Evolutionary conservation across 2,888 invertebrate species (phyloP), one percentile per base, ranked within the genome.

Genomic region (Digitonthophagus gazella): DNA sequence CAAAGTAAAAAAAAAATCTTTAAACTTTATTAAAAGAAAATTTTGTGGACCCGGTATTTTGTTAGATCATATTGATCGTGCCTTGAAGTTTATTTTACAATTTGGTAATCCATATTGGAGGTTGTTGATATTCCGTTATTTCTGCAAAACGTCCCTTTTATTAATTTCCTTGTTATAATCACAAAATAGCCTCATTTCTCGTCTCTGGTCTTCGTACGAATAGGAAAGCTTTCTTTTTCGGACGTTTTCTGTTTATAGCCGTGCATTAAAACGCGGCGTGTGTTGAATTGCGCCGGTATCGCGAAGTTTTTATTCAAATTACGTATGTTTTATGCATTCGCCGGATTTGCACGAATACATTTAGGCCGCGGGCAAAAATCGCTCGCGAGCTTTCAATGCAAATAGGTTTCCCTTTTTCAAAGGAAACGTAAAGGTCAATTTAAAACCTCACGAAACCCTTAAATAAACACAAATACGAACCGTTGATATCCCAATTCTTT

Each of bases 101-200:
- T 83, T 83, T 82, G 81, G 84, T 85, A 85, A 84, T 86, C 86
- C 86, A 86, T 83, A 85, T 85, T 86, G 86, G 85, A 86, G 83
- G 82, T 84, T 83, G 83, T 84, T 83, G 66, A 58, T 55, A 65
- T 65, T 66, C 44, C 15, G 54, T 19, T 55, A 44, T 65, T 63
- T 69, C 63, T 55, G 66, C 65, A 65, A 69, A 65, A 61, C 28
- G 20, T 44, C 8, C 63, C 58, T 16, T 14, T 14, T 16, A 15
- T 16, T 19, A 58, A 3, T 15, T 6, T 16, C 6, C 11, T 44
- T 44, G 28, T 44, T 44, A 11, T 44, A 8, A 44, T 44, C 11
- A 8, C 28, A 44, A 44, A 11, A 44, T 44, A 44, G 6, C 28
- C 28, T 44, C 28, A 11, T 44, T 11, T 44, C n/a, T n/a, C n/a